phyloP scores from a whole-genome alignment of 2,797 vertebrate species.

The Channallabes apus region DNA sequence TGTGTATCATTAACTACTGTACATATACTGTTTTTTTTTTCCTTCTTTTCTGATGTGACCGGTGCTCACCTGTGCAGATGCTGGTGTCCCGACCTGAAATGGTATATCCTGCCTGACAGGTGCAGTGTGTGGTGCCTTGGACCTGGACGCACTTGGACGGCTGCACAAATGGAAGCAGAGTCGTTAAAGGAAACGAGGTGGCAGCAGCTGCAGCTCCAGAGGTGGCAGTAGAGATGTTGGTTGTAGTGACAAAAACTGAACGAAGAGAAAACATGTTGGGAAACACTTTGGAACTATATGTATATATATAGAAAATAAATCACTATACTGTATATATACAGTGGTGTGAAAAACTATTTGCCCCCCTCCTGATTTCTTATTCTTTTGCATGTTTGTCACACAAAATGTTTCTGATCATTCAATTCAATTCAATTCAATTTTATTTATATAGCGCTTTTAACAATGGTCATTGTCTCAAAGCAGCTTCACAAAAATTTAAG shows the following conservation, averaged over 20 bases:
- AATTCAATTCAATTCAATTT: no score
- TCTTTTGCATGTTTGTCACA: no score
- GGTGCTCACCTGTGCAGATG: constrained; percentile 70
- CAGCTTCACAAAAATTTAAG: no score
- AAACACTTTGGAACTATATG: no score
- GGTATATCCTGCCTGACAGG: constrained; percentile 78
- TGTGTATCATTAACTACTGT: not conserved
- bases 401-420: no score
- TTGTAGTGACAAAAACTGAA: constrained; percentile 72
- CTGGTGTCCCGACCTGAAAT: constrained; percentile 74
- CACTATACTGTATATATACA: no score
- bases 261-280: not conserved
- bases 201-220: constrained; percentile 61
- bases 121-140: constrained; percentile 79
- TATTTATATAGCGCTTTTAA: no score
- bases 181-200: constrained; percentile 63
- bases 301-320: no score
- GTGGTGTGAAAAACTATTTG: no score
- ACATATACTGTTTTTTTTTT: not conserved
- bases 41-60: not conserved
- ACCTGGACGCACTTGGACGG: constrained; percentile 70
- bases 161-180: constrained; percentile 63
- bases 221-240: constrained; percentile 67
- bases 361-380: no score
- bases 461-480: no score